Percentiles rank a stretch among this genome's conserved stretches.
Conservation (phyloP, 2,797 vertebrate species). For the Morus bassanus region DNA sequence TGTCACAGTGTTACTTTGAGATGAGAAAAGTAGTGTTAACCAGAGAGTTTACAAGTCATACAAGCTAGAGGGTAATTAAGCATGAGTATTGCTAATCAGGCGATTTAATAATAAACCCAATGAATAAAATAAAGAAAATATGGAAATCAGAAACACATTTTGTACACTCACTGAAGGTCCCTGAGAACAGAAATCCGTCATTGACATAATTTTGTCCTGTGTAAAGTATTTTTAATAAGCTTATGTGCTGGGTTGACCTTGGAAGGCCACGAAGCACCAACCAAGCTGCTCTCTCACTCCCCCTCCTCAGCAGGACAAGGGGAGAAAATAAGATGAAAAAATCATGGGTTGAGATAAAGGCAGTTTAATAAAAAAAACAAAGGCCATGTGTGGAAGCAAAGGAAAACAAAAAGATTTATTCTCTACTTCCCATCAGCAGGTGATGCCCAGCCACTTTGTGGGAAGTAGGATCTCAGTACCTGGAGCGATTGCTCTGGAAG, state of each 20-base stretch:
- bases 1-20: neutral
- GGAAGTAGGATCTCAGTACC: fast-evolving
- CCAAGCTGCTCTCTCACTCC: neutral
- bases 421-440: neutral
- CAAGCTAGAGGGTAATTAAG: neutral
- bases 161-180: neutral
- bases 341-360: neutral
- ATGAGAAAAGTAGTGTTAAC: neutral
- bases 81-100: neutral
- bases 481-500: neutral
- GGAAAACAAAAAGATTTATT: neutral
- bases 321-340: neutral
- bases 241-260: neutral
- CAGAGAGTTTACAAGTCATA: neutral
- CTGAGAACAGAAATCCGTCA: neutral
- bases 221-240: neutral
- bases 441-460: neutral
- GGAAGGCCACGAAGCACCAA: neutral
- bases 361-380: neutral
- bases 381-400: neutral
- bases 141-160: neutral
- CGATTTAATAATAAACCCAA: neutral
- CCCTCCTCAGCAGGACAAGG: neutral
- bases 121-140: neutral
- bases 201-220: fast-evolving